Conservation (phyloP, 2,888 invertebrate species). For the Rhingia rostrata region DNA sequence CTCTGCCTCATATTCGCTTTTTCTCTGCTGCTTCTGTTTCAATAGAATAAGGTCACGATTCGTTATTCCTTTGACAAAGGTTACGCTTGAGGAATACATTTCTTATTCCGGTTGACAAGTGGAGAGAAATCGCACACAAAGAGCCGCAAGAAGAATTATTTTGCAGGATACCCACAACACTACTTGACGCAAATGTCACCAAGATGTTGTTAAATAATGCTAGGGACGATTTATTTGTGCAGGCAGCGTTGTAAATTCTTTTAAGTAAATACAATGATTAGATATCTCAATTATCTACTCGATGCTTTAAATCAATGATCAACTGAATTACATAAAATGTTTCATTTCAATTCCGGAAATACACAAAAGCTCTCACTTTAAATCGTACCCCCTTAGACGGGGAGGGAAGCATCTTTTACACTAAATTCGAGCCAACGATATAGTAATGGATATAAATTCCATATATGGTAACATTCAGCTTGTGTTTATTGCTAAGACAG, state of each 20-base stretch:
- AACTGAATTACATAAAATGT: no score
- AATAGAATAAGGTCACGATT: slow-evolving; percentile 41
- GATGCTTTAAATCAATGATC: no score
- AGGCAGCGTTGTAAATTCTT: background rate
- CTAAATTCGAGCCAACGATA: background rate
- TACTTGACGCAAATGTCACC: background rate
- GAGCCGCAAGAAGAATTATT: no score
- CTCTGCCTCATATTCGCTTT: no score
- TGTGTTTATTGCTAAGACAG: slow-evolving; percentile 24
- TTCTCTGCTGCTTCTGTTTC: background rate
- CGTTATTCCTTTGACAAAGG: slow-evolving; percentile 31
- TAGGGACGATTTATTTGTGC: background rate
- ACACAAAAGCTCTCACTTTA: no score
- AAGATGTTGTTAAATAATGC: background rate
- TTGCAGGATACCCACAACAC: background rate
- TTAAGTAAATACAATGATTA: background rate
- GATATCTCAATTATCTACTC: no score
- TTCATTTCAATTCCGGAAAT: no score
- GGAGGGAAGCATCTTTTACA: no score
- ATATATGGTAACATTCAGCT: background rate
- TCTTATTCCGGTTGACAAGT: background rate
- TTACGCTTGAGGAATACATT: background rate
- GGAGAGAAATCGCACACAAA: background rate
- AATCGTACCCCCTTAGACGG: no score
- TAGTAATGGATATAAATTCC: slow-evolving; percentile 10